Evolutionary conservation across 2,113 vertebrate species (phyloP).

Genomic region (Gallinago media): DNA sequence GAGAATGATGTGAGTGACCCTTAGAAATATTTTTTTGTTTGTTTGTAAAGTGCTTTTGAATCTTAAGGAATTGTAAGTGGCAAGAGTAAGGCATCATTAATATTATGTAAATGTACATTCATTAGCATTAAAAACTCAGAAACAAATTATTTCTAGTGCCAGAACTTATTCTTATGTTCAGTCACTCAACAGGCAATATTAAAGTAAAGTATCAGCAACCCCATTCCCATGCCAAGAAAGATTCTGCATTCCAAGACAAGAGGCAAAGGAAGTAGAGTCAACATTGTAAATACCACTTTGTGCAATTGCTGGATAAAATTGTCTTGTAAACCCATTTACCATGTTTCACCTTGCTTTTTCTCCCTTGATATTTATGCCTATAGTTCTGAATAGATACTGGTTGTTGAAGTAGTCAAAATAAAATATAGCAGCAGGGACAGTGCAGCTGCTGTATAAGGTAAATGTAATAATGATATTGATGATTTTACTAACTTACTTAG

Average conservation of each 20-base stretch:
- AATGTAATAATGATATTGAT: slow-evolving; percentile 30
- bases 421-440: slow-evolving; percentile 1
- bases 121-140: slow-evolving; percentile 37
- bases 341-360: neutral
- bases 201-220: neutral
- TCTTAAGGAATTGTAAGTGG: neutral
- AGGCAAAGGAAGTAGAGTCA: neutral
- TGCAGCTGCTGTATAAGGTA: slow-evolving; percentile 9
- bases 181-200: neutral
- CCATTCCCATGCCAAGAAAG: neutral
- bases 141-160: neutral
- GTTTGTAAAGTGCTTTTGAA: slow-evolving; percentile 13
- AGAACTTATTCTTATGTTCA: neutral
- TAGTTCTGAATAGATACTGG: neutral
- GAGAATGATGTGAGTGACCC: neutral
- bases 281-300: neutral
- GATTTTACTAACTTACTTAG: slow-evolving; percentile 69
- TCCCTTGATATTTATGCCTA: neutral
- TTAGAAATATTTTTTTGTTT: neutral
- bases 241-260: neutral
- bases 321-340: neutral
- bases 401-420: slow-evolving; percentile 4
- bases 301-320: neutral
- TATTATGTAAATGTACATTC: neutral
- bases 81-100: neutral